Conservation (phyloP, 2,888 invertebrate genomes). For the Priocnemis perturbator region DNA sequence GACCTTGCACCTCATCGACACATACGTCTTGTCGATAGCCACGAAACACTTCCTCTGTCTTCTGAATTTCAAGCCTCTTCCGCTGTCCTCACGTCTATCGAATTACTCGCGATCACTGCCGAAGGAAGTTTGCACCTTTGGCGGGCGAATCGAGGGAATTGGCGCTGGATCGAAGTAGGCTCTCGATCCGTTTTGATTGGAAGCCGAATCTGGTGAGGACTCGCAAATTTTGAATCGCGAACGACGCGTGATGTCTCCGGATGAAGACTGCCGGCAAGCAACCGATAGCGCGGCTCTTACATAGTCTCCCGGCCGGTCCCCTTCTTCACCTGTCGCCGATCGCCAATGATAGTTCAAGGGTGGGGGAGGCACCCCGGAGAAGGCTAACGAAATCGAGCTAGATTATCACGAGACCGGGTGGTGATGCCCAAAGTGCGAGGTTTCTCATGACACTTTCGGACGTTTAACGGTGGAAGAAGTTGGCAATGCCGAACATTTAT, state of each 20-base stretch:
- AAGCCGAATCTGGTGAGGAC: no score
- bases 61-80: not conserved
- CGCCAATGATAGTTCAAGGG: conserved; percentile 20
- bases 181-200: not conserved
- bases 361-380: conserved; percentile 42
- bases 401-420: no score
- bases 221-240: not conserved
- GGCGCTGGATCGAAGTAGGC: not conserved
- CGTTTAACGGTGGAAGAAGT: no score
- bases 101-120: not conserved
- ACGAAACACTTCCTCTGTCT: conserved; percentile 18
- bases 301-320: conserved; percentile 38
- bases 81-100: not conserved
- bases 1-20: conserved; percentile 74
- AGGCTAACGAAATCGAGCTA: no score
- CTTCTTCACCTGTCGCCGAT: conserved; percentile 42
- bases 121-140: not conserved
- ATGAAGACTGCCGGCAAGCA: conserved; percentile 60
- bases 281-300: conserved; percentile 62
- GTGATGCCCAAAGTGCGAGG: no score
- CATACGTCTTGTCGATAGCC: conserved; percentile 59
- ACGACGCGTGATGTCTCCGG: conserved; percentile 1
- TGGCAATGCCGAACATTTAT: no score
- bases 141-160: not conserved
- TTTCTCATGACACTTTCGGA: not conserved